Base-by-base conservation (phyloP, 1,140 invertebrate species). In the Venustaconcha ellipsiformis region DNA sequence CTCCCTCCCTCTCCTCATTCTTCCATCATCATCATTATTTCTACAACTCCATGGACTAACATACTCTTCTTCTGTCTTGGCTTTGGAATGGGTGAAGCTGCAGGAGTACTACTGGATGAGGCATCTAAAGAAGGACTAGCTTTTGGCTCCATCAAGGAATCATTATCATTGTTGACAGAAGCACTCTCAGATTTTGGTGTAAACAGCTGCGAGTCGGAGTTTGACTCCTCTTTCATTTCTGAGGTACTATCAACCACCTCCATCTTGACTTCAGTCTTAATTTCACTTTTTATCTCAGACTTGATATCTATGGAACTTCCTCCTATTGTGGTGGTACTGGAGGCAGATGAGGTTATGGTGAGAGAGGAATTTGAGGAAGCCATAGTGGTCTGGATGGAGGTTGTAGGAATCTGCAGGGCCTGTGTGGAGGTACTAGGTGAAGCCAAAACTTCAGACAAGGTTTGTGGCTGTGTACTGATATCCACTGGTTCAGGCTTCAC, bases 131-230 rank as follows among this genome's bases (percentile, higher is more conserved):
- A 37, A 37, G 37, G 37, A 37, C 37, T 37, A 37, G 37, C 37
- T 37, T 37, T 37, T 37, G 37, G 37, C 37, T 37, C 37, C 37
- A 37, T 37, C 37, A 37, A 37, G 37, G 37, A 6, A 8, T 37
- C 37, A 37, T 37, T 37, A 37, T 37, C 37, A 37, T 37, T 37
- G 8, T 8, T 37, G 37, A 37, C 64, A 88, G 83, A 63, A 88
- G 82, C 15, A 90, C 89, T 83, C 89, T 89, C 23, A 91, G 92
- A 57, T 91, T 91, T 63, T 91, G 90, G 92, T 37, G 37, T 37
- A 8, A 37, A 37, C 2, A 37, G 37, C 37, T 37, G 37, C 37
- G 37, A 37, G 37, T 37, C 37, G 2, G 37, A 37, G 37, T 37
- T 37, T 37, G 37, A 37, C 60, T 83, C 74, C 48, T 74, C 56